Evolutionary conservation across 2,113 vertebrate genomes (phyloP), one percentile per base, ranked within the genome.

Genomic region (Accipiter cooperii): DNA sequence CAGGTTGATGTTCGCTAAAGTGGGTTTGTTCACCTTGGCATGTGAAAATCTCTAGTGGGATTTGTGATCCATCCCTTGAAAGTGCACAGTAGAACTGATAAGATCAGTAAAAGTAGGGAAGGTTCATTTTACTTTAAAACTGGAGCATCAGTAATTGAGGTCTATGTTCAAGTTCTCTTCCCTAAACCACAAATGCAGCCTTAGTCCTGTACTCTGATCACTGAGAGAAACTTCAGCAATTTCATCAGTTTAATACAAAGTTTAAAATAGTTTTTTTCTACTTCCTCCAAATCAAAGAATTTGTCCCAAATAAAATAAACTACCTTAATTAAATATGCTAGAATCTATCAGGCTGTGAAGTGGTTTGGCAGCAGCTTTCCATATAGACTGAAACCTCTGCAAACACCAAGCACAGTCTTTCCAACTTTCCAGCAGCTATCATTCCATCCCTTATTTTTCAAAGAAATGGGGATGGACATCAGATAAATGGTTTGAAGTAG

Each of bases 401-500:
- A 84, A 89, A 85, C 7, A 36, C 19, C 36, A 58, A 63, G 25
- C 12, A 52, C 14, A 16, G 14, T 63, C 33, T 87, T 75, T 84
- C 69, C 70, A 85, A 16, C 44, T 85, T 60, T 84, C 38, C 31
- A 91, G 17, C 24, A 87, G 36, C 17, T 89, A 84, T 68, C 20
- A 76, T 75, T 54, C 18, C 36, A 61, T 33, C 33, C 10, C 13
- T 92, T 85, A 60, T 84, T 96, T 96, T 93, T 89, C 87, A 94
- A 85, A 87, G 26, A 89, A 94, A 93, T 65, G 13, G 18, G 7
- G n/a, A 54, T 0, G 2, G 46, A 87, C 65, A 89, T 77, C 13
- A 89, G 89, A 88, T 55, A 94, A 92, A 87, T 58, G n/a, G 28
- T 47, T 81, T 89, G 38, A 95, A 95, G 70, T 40, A 93, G 47